A percentile compares a stretch with the other conserved stretches of the same genome.
Evolutionary conservation across 2,797 vertebrate species (phyloP).

Genomic region (Mus caroli): DNA sequence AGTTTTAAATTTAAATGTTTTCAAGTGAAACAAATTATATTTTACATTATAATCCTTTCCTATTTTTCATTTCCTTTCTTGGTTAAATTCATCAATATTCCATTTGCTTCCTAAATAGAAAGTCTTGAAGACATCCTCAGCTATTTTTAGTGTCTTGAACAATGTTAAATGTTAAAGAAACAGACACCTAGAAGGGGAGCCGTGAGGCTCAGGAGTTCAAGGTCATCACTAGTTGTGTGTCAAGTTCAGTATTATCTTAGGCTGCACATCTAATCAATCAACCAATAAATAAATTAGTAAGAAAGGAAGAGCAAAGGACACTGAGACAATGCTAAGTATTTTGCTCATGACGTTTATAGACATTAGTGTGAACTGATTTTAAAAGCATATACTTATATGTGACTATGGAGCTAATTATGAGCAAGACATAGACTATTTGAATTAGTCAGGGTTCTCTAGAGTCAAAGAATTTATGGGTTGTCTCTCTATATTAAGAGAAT

Average conservation of each 20-base stretch:
- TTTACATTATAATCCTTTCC: neutral
- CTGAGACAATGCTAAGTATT: neutral
- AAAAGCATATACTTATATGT: neutral
- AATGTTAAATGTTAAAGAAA: conserved; percentile 14
- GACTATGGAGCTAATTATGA: conserved; percentile 10
- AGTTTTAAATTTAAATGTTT: conserved; percentile 30
- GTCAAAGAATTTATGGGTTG: neutral
- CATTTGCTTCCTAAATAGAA: conserved; percentile 26
- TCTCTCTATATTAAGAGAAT: neutral
- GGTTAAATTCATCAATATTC: conserved; percentile 13
- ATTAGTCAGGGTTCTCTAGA: neutral
- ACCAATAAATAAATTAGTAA: neutral
- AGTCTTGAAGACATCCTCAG: neutral
- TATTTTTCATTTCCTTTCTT: neutral
- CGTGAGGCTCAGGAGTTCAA: neutral
- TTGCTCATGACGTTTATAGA: neutral
- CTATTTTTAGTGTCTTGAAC: neutral
- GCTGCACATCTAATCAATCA: neutral
- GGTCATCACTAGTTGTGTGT: neutral
- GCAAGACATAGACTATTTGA: neutral
- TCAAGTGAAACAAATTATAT: conserved; percentile 3
- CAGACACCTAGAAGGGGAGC: neutral
- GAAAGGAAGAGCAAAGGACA: neutral
- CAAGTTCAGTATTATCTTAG: neutral
- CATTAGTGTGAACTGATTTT: conserved; percentile 28